These are phyloP conservation scores for Epinephelus lanceolatus DNA, from an alignment of 2,113 vertebrate genomes.

Conservation along the genomic window DNA sequence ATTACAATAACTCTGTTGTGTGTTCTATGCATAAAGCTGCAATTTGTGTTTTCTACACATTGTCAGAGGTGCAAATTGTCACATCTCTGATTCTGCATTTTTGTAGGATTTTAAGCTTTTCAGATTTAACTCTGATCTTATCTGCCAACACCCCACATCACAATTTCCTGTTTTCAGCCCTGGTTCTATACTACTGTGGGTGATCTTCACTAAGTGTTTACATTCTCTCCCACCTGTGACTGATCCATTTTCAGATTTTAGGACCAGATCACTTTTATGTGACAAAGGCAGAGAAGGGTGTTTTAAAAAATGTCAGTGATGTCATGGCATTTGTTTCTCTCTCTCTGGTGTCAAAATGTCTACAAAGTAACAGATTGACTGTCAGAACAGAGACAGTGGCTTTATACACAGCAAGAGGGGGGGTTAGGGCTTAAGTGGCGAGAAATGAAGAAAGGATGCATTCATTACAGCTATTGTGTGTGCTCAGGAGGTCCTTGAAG, in stretches of 20 bases:
- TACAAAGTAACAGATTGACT: conserved; percentile 11
- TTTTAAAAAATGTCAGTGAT: not conserved
- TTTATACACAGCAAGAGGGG: conserved; percentile 11
- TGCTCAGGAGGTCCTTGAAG: not conserved
- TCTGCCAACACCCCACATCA: not conserved
- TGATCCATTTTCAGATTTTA: conserved; percentile 32
- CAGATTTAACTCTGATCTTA: not conserved
- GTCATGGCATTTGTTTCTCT: not conserved
- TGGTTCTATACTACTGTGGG: not conserved
- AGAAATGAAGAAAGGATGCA: not conserved
- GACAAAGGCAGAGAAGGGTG: not conserved
- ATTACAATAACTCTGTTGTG: not conserved
- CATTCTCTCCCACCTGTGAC: conserved; percentile 5
- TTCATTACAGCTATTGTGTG: not conserved
- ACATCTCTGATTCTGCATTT: not conserved
- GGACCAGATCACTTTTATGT: conserved; percentile 17
- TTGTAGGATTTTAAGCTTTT: not conserved
- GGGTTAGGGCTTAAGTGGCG: conserved; percentile 12
- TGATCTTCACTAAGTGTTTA: not conserved
- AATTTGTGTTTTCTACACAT: not conserved
- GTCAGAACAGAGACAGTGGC: not conserved
- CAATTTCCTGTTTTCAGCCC: not conserved
- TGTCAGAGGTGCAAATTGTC: conserved; percentile 3
- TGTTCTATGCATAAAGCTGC: not conserved
- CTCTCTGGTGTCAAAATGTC: conserved; percentile 10